Base-by-base conservation (phyloP, 2,113 vertebrate species). In the Phoxinus phoxinus region DNA sequence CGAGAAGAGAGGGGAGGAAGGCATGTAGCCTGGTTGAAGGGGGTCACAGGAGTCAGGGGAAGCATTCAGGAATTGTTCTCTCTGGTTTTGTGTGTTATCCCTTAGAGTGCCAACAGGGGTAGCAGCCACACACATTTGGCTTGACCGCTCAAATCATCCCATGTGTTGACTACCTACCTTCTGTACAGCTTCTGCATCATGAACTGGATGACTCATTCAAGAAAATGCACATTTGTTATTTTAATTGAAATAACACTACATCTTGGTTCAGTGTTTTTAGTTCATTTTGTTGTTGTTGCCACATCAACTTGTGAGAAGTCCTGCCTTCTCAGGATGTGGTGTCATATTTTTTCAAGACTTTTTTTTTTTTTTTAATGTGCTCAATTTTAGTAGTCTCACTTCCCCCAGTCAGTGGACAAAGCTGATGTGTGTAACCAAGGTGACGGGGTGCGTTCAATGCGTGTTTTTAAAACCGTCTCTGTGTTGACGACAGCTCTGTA, bases 61-160 rank as follows among this genome's bases (percentile, higher is more conserved):
- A 91, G 91, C 91, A 89, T 92, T 91, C 82, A 86, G 88, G 10
- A 67, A 67, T 72, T 65, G 46, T 77, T 74, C 65, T 48, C 48
- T 67, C 58, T n/a, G 5, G 30, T 41, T 27, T 37, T 21, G 44
- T 30, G 51, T 88, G 85, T 59, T 86, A 58, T 89, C 90, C n/a
- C 59, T 85, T 27, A 1, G 13, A 76, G 53, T 58, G 11, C 88
- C 93, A 88, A 86, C 10, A 85, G 93, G 84, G 90, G 89, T 63
- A 73, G 27, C 82, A 82, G 44, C 53, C 25, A 61, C 58, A 10
- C 77, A 85, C 51, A 13, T 72, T 15, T n/a, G 19, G 51, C 30
- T 12, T 17, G 8, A 35, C 51, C 3, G n/a, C 21, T 46, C 41
- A 46, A 76, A 17, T 25, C 13, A 3, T 69, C 48, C 46, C 63